Conservation (phyloP, 2,797 vertebrate genomes). For the Gobionotothen gibberifrons region DNA sequence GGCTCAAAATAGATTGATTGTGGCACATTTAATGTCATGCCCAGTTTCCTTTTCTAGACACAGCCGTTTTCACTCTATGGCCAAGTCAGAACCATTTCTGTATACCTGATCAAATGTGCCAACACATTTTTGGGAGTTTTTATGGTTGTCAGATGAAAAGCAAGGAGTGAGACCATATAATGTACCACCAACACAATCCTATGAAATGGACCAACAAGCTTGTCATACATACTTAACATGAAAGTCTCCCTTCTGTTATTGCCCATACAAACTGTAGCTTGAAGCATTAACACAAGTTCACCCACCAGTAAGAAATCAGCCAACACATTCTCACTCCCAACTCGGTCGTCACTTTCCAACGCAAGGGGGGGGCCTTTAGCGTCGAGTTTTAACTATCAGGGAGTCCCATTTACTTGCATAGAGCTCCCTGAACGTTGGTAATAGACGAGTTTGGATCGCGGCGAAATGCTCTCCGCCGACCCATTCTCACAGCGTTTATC, state of each 20-base stretch:
- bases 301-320: conserved; percentile 30
- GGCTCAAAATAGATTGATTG: conserved; percentile 51
- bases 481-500: too few relatives aligned
- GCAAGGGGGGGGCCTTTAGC: too few relatives aligned
- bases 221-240: background rate
- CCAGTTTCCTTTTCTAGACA: conserved; percentile 41
- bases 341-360: too few relatives aligned
- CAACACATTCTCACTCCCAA: too few relatives aligned
- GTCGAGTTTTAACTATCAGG: too few relatives aligned
- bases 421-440: too few relatives aligned
- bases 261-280: conserved; percentile 23
- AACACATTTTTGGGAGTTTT: conserved; percentile 19
- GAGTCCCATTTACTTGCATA: too few relatives aligned
- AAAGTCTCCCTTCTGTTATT: conserved; percentile 1
- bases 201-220: conserved; percentile 9
- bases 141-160: conserved; percentile 26
- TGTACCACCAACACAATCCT: conserved; percentile 18
- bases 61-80: conserved; percentile 37
- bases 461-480: too few relatives aligned
- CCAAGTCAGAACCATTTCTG: conserved; percentile 18
- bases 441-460: too few relatives aligned
- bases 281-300: conserved; percentile 29
- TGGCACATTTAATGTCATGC: conserved; percentile 52
- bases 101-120: conserved; percentile 34
- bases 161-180: background rate